Conservation (phyloP, 1,140 invertebrate species). For the Heterodera carotae region DNA sequence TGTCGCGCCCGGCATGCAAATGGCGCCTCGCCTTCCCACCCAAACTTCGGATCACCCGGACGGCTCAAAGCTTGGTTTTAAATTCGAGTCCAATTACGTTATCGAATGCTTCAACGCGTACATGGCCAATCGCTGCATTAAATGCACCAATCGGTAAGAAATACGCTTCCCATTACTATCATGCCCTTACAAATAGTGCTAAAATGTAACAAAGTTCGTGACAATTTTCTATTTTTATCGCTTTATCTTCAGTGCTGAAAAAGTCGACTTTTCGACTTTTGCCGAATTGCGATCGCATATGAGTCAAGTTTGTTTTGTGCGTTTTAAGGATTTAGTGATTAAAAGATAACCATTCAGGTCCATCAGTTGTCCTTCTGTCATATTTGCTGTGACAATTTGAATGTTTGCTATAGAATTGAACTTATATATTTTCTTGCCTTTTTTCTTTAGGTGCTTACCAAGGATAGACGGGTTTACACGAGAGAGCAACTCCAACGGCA, state of each 20-base stretch:
- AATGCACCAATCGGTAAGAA: slow-evolving; percentile 39
- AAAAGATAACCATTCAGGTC: slow-evolving; percentile 12
- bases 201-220: too few relatives aligned
- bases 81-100: slow-evolving; percentile 50
- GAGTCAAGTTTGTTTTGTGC: slow-evolving; percentile 21
- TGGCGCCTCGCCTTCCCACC: slow-evolving; percentile 20
- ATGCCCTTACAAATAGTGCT: too few relatives aligned
- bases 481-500: slow-evolving; percentile 47
- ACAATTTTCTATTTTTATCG: too few relatives aligned
- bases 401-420: slow-evolving; percentile 31
- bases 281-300: slow-evolving; percentile 46
- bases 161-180: too few relatives aligned
- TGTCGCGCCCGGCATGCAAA: slow-evolving; percentile 13
- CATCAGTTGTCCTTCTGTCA: slow-evolving; percentile 54
- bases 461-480: slow-evolving; percentile 54
- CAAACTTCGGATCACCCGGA: slow-evolving; percentile 30
- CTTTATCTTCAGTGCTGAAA: slow-evolving; percentile 11
- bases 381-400: slow-evolving; percentile 59
- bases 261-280: slow-evolving; percentile 41
- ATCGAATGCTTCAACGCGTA: slow-evolving; percentile 52
- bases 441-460: slow-evolving; percentile 33
- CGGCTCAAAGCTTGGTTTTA: slow-evolving; percentile 36
- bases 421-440: not conserved
- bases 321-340: not conserved
- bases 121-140: slow-evolving; percentile 57